These are phyloP conservation scores for Brachyrhaphis roseni DNA, from an alignment of 2,797 vertebrate genomes.

Conservation along the genomic window DNA sequence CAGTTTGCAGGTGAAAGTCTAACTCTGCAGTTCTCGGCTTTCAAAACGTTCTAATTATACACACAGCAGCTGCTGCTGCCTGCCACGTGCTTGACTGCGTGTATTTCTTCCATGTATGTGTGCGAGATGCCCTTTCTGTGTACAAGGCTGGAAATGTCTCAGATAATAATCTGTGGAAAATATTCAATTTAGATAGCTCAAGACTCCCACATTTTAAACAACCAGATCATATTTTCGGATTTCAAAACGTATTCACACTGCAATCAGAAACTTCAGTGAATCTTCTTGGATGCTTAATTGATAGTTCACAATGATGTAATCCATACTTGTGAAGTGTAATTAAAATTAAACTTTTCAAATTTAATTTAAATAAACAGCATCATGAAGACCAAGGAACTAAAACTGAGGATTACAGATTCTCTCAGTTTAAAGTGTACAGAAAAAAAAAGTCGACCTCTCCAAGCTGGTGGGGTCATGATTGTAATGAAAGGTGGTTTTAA, in stretches of 20 bases:
- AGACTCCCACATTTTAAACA: not conserved
- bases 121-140: slow-evolving; percentile 1
- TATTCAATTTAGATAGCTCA: not conserved
- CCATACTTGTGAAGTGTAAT: not conserved
- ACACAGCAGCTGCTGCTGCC: slow-evolving; percentile 75
- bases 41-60: slow-evolving; percentile 81
- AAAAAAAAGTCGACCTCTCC: not conserved
- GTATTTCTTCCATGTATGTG: slow-evolving; percentile 12
- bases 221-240: not conserved
- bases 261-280: not conserved
- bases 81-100: slow-evolving; percentile 55
- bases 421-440: not conserved
- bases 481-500: not conserved
- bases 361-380: not conserved
- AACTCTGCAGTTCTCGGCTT: slow-evolving; percentile 67
- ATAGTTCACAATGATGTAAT: not conserved
- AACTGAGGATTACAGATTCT: not conserved
- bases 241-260: not conserved
- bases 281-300: not conserved
- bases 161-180: not conserved
- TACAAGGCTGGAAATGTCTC: not conserved
- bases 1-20: slow-evolving; percentile 71
- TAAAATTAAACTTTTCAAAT: not conserved
- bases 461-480: not conserved
- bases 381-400: not conserved